Percentiles rank a stretch among this genome's conserved stretches.
Evolutionary conservation across 1,140 invertebrate species (phyloP).

Genomic region (Lysiphlebus fabarum): DNA sequence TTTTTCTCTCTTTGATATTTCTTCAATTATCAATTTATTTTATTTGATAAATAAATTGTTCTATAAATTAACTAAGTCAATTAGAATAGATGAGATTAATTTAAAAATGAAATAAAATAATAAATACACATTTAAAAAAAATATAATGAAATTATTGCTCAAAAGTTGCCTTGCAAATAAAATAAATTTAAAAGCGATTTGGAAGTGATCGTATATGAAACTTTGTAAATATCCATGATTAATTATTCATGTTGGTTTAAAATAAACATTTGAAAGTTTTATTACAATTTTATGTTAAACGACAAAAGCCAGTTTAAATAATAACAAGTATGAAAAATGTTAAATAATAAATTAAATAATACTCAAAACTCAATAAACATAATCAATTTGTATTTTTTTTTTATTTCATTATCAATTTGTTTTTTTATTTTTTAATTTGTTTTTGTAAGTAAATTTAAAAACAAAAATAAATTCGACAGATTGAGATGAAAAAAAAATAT

Average conservation of each 20-base stretch:
- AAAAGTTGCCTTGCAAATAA: slow-evolving; percentile 45
- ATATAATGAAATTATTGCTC: slow-evolving; percentile 40
- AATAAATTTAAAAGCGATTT: slow-evolving; percentile 31
- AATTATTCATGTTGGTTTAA: slow-evolving; percentile 35
- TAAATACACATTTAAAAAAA: slow-evolving; percentile 21
- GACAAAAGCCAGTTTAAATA: no score
- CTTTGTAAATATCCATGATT: slow-evolving; percentile 48
- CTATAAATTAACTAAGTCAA: slow-evolving; percentile 18
- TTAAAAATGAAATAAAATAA: slow-evolving; percentile 9
- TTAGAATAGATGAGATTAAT: slow-evolving; percentile 17
- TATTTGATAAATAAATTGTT: no score
- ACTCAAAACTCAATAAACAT: no score
- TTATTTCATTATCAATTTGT: no score
- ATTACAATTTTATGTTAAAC: slow-evolving; percentile 19
- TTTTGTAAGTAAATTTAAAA: no score
- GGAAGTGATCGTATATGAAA: slow-evolving; percentile 36
- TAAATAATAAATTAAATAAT: no score
- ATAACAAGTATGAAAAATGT: no score
- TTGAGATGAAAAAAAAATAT: no score
- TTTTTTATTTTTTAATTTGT: no score
- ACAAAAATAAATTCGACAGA: no score
- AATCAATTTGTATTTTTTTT: no score
- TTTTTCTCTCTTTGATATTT: neutral
- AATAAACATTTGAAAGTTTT: slow-evolving; percentile 37
- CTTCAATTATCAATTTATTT: neutral